Percentiles rank a stretch among this genome's conserved stretches.
These are phyloP conservation scores for Meloidogyne chitwoodi DNA, from an alignment of 1,140 invertebrate species.

Conservation along the genomic window DNA sequence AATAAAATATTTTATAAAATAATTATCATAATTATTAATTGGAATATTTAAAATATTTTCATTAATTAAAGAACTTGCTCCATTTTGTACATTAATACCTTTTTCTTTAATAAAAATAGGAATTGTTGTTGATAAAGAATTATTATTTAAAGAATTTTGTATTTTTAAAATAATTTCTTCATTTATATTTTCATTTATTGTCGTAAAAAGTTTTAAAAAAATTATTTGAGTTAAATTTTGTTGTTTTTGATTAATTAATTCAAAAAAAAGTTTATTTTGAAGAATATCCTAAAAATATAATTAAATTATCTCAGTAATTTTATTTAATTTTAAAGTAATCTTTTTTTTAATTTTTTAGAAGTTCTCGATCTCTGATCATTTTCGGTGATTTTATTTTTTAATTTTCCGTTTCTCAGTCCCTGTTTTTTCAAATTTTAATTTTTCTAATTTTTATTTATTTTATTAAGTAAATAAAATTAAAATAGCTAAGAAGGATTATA, in stretches of 20 bases:
- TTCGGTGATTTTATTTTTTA: too few species aligned
- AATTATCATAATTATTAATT: neutral
- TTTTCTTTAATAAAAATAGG: neutral
- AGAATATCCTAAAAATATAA: slow-evolving; percentile 6
- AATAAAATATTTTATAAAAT: slow-evolving; percentile 7
- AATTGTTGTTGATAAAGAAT: neutral
- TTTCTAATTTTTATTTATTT: too few species aligned
- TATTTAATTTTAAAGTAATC: too few species aligned
- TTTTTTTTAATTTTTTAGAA: too few species aligned
- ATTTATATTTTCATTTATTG: neutral
- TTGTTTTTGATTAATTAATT: neutral
- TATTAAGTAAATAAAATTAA: too few species aligned
- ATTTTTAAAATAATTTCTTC: neutral
- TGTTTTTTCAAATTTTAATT: too few species aligned
- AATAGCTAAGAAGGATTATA: too few species aligned
- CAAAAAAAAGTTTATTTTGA: slow-evolving; percentile 7
- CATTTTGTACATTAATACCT: neutral
- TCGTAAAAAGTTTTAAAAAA: slow-evolving; percentile 1
- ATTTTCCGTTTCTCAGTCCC: too few species aligned
- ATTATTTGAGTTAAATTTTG: neutral
- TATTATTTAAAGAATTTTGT: neutral
- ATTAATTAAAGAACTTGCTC: slow-evolving; percentile 7
- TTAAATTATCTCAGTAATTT: too few species aligned
- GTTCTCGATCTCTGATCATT: too few species aligned
- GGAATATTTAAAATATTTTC: neutral